Percentiles rank a stretch among this genome's conserved stretches.
Conservation (phyloP, 1,140 invertebrate genomes). For the Brachionus manjavacas region DNA sequence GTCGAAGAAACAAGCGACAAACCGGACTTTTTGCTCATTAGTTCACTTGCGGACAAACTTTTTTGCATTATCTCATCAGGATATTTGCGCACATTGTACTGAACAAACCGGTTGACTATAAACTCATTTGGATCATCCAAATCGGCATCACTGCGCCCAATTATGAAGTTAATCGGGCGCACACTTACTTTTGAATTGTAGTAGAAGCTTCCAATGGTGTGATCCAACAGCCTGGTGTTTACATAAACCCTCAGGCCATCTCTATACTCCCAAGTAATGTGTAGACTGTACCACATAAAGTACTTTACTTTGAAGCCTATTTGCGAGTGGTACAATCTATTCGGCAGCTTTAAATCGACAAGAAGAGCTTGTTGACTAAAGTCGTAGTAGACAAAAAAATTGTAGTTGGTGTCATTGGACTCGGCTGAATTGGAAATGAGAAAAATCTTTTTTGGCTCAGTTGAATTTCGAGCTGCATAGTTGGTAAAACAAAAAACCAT, state of each 20-base stretch:
- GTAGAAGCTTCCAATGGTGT: constrained; percentile 10
- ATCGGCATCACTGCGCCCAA: background rate
- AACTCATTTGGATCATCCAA: constrained; percentile 12
- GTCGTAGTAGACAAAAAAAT: constrained; percentile 19
- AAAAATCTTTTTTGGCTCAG: background rate
- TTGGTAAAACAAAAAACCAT: constrained; percentile 24
- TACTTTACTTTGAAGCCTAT: background rate
- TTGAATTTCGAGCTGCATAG: background rate
- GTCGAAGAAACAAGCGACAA: background rate
- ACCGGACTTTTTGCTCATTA: background rate
- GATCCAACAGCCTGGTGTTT: constrained; percentile 15
- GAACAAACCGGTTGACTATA: constrained; percentile 19
- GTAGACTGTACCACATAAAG: constrained; percentile 1
- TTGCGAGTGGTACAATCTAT: background rate
- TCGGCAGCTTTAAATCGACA: background rate
- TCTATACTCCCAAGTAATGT: background rate
- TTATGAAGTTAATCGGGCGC: background rate
- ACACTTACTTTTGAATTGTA: background rate
- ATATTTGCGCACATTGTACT: constrained; percentile 38
- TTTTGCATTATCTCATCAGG: constrained; percentile 20
- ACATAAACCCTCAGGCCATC: constrained; percentile 22
- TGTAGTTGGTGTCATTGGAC: background rate
- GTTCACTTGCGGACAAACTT: background rate
- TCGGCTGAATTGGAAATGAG: background rate
- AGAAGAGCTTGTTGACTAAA: background rate